Percentiles rank a stretch among this genome's conserved stretches.
Conservation (phyloP, 2,888 invertebrate species). For the Heterodera filipjevi region DNA sequence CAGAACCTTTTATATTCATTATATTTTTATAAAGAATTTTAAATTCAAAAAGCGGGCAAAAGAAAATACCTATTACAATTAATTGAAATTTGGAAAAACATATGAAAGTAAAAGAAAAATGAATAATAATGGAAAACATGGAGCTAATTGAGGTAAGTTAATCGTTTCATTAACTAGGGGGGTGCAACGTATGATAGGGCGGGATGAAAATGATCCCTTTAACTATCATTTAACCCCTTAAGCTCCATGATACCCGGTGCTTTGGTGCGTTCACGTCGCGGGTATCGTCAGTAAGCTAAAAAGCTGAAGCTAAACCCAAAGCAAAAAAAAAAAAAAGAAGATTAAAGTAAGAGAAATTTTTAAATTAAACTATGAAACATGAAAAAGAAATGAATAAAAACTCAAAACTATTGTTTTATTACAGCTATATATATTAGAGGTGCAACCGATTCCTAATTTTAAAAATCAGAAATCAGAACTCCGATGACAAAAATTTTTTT, state of each 20-base stretch:
- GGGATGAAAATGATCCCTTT: neutral
- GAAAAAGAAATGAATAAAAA: neutral
- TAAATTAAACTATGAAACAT: neutral
- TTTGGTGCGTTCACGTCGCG: constrained; percentile 2
- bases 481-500: too few species aligned
- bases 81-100: too few species aligned
- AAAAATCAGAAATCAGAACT: too few species aligned
- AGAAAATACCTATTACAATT: too few species aligned
- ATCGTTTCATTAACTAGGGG: neutral
- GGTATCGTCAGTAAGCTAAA: constrained; percentile 1
- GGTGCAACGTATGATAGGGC: neutral
- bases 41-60: too few species aligned
- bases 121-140: constrained; percentile 2
- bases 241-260: neutral
- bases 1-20: too few species aligned
- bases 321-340: neutral
- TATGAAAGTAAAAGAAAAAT: neutral
- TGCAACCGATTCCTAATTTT: too few species aligned
- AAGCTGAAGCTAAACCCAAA: neutral
- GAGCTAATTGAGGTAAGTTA: neutral
- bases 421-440: too few species aligned
- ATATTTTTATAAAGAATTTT: too few species aligned
- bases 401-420: neutral
- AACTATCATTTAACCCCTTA: constrained; percentile 1
- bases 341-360: neutral